phyloP scores from a whole-genome alignment of 2,888 invertebrate genomes.

The Thecophora atra region DNA sequence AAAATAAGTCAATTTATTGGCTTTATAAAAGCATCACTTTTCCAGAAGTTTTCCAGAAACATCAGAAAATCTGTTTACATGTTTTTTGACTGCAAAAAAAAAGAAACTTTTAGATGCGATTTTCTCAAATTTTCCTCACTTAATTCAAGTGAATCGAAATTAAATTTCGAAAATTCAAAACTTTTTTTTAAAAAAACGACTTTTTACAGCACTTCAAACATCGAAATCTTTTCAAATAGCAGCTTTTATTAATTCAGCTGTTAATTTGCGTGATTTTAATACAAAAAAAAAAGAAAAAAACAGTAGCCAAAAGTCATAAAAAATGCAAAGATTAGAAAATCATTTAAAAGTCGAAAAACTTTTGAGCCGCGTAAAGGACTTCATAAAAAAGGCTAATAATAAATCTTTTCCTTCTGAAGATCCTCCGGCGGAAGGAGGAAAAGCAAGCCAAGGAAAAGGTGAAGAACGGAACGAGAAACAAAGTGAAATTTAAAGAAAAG shows the following conservation, averaged over 20 bases:
- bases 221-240: neutral
- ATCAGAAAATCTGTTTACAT: neutral
- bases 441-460: neutral
- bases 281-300: no score
- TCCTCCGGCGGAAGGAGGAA: neutral
- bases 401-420: neutral
- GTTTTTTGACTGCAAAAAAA: neutral
- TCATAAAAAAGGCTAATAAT: neutral
- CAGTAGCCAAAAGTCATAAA: no score
- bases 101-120: no score
- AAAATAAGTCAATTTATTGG: neutral
- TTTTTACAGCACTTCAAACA: neutral
- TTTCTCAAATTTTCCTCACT: no score
- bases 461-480: no score
- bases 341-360: neutral
- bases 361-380: neutral
- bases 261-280: no score
- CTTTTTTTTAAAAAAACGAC: neutral
- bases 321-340: neutral
- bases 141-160: no score
- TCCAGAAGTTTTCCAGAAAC: neutral
- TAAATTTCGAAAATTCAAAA: no score
- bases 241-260: neutral
- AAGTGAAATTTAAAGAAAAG: no score
- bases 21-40: neutral